phyloP scores from a whole-genome alignment of 2,797 vertebrate species.

The Enteromius trimaculatus region DNA sequence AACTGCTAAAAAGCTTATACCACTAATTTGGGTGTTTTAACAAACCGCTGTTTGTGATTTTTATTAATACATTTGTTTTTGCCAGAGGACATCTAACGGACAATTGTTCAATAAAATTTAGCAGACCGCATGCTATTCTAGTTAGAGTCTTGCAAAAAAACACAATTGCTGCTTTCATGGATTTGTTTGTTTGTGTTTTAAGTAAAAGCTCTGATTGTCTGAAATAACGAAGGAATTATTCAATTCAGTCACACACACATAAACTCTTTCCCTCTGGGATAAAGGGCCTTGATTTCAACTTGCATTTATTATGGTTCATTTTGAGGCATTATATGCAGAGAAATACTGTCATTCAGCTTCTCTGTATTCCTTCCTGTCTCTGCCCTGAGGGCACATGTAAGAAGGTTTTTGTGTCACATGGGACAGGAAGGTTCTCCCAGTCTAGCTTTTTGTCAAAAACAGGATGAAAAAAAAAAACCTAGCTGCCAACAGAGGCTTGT shows the following conservation, averaged over 20 bases:
- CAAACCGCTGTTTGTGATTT: not conserved
- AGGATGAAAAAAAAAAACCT: slow-evolving; percentile 29
- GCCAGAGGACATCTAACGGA: not conserved
- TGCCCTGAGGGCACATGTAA: slow-evolving; percentile 22
- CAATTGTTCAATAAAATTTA: not conserved
- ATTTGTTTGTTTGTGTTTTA: not conserved
- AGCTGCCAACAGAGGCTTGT: slow-evolving; percentile 15
- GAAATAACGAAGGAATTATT: not conserved
- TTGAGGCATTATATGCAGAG: not conserved
- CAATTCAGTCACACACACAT: slow-evolving; percentile 13
- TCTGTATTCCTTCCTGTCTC: not conserved
- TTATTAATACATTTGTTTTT: slow-evolving; percentile 1
- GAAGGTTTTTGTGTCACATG: slow-evolving; percentile 17
- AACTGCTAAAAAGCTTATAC: not conserved
- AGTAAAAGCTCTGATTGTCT: slow-evolving; percentile 10
- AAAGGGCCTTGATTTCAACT: slow-evolving; percentile 5
- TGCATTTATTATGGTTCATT: slow-evolving; percentile 5
- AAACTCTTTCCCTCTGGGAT: not conserved
- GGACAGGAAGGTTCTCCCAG: slow-evolving; percentile 8
- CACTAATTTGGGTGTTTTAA: not conserved
- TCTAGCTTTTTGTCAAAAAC: slow-evolving; percentile 43
- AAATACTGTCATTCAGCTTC: slow-evolving; percentile 21
- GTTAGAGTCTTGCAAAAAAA: slow-evolving; percentile 1
- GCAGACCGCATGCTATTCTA: not conserved
- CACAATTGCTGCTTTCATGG: not conserved